phyloP scores from a whole-genome alignment of 2,888 invertebrate species.

The Drosophila pseudotakahashii region DNA sequence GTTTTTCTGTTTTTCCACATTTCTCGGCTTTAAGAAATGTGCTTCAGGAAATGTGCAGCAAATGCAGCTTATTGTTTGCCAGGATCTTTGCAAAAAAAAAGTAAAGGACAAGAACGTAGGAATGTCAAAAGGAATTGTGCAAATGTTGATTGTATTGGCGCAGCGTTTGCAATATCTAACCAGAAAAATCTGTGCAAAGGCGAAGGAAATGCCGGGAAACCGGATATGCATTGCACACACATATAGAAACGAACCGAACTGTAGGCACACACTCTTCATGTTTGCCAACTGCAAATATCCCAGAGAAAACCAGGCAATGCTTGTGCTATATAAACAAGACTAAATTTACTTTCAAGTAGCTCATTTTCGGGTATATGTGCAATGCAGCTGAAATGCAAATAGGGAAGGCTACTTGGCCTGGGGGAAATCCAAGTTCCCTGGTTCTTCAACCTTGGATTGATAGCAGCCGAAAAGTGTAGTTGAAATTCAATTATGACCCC shows the following conservation, averaged over 20 bases:
- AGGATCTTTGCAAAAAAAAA: neutral
- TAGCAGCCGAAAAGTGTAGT: conserved; percentile 33
- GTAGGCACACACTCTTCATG: conserved; percentile 46
- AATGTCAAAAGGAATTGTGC: conserved; percentile 72
- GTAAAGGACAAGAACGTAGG: conserved; percentile 1
- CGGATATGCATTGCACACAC: conserved; percentile 60
- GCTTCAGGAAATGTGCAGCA: conserved; percentile 51
- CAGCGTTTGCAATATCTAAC: conserved; percentile 45
- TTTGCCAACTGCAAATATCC: conserved; percentile 72
- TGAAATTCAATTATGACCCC: conserved; percentile 64
- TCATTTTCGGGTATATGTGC: conserved; percentile 58
- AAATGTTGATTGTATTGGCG: conserved; percentile 75
- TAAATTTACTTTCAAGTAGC: conserved; percentile 64
- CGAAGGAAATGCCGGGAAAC: conserved; percentile 51
- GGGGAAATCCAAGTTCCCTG: neutral
- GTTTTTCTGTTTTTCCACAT: neutral
- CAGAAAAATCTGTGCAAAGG: conserved; percentile 45
- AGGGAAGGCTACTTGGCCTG: conserved; percentile 50
- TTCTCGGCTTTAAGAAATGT: conserved; percentile 49
- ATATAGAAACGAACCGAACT: neutral
- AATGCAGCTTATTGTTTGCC: conserved; percentile 71
- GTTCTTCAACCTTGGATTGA: conserved; percentile 48
- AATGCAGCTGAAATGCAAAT: conserved; percentile 74
- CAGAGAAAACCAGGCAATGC: conserved; percentile 21
- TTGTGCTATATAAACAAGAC: conserved; percentile 64